Conservation (phyloP, 2,797 vertebrate species). For the Labeo calbasu region DNA sequence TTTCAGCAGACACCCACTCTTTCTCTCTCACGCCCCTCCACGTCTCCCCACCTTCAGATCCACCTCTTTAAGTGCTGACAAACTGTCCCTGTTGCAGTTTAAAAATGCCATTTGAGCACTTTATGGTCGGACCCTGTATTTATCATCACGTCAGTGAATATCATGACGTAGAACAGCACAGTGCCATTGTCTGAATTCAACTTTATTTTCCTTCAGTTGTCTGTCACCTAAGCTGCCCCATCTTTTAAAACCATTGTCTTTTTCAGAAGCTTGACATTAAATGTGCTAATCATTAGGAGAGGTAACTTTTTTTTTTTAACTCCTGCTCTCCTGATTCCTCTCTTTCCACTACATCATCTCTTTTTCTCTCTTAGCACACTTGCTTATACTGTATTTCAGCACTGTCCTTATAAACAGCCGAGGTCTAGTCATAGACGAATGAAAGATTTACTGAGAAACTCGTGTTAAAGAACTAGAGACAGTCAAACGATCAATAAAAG, state of each 20-base stretch:
- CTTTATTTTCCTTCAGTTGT: slow-evolving; percentile 5
- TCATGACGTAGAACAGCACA: background rate
- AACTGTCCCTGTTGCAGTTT: slow-evolving; percentile 3
- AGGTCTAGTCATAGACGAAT: background rate
- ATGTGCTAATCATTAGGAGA: background rate
- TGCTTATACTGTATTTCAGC: slow-evolving; percentile 9
- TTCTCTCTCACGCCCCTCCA: background rate
- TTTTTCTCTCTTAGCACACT: background rate
- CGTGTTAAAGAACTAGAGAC: background rate
- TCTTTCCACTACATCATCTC: slow-evolving; percentile 13
- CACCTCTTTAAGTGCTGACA: slow-evolving; percentile 11
- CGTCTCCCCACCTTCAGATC: background rate
- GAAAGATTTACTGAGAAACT: slow-evolving; percentile 24
- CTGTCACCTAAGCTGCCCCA: background rate
- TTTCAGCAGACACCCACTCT: slow-evolving; percentile 64
- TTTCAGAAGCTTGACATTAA: background rate
- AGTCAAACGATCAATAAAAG: slow-evolving; percentile 4
- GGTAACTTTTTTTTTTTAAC: background rate
- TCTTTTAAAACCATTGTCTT: background rate
- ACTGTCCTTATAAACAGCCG: background rate
- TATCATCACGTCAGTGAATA: background rate
- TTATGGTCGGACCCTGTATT: slow-evolving; percentile 14
- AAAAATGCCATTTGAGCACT: slow-evolving; percentile 12
- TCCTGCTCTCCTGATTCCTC: background rate
- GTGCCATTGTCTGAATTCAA: slow-evolving; percentile 5